Evolutionary conservation across 1,140 invertebrate genomes (phyloP).

Genomic region (Trichonephila clavata): DNA sequence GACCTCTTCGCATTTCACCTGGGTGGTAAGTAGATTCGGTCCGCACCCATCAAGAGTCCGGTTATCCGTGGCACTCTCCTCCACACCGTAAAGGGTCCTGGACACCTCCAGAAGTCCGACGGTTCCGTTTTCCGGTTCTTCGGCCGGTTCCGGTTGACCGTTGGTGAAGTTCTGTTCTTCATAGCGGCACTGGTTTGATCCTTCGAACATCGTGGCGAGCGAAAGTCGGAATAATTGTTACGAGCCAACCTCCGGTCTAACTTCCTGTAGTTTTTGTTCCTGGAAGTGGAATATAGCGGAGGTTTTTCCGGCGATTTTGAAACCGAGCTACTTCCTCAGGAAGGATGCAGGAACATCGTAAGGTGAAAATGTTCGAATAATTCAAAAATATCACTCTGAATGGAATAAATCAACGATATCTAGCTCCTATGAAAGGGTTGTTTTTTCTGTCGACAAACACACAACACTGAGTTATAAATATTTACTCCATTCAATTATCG

Average conservation of each 20-base stretch:
- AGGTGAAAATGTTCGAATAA: constrained; percentile 19
- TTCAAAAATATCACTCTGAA: background rate
- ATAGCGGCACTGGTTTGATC: constrained; percentile 45
- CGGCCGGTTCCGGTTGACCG: background rate
- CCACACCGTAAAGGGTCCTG: constrained; percentile 51
- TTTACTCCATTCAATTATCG: too few relatives aligned
- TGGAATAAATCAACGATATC: too few relatives aligned
- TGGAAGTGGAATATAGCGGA: constrained; percentile 67
- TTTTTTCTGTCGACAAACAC: too few relatives aligned
- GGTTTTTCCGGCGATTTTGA: constrained; percentile 68
- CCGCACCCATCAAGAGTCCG: background rate
- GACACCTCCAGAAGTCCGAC: constrained; percentile 61
- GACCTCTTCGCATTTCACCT: constrained; percentile 16
- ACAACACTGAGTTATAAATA: too few relatives aligned
- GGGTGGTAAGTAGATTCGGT: background rate
- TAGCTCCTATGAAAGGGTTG: too few relatives aligned
- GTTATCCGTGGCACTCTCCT: constrained; percentile 11
- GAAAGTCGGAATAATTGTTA: constrained; percentile 61
- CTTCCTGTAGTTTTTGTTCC: constrained; percentile 62
- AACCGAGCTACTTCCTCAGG: constrained; percentile 59
- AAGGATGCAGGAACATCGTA: constrained; percentile 66
- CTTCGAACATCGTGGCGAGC: constrained; percentile 60
- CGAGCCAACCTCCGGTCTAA: constrained; percentile 57
- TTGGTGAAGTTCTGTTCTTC: constrained; percentile 10
- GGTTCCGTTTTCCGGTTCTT: constrained; percentile 61